Evolutionary conservation across 2,113 vertebrate genomes (phyloP).

Genomic region (Trochalopteron elliotii): DNA sequence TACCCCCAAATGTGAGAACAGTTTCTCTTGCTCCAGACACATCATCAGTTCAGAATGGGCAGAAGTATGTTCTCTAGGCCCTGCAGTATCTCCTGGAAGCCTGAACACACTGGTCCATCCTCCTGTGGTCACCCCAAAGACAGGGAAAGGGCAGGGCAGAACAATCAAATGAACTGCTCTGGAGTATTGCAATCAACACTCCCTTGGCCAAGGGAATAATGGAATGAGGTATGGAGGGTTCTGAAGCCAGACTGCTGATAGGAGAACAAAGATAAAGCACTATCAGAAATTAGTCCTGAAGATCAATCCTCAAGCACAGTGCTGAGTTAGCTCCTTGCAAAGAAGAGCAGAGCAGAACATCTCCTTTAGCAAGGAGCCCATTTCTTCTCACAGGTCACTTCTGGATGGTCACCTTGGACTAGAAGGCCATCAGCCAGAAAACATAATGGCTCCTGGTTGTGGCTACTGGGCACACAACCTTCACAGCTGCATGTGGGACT

Average conservation of each 20-base stretch:
- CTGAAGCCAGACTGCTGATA: not conserved
- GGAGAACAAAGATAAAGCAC: not conserved
- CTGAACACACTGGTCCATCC: not conserved
- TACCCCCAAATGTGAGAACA: not conserved
- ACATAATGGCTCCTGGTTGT: rapidly evolving
- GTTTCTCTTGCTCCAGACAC: not conserved
- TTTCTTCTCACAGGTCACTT: not conserved
- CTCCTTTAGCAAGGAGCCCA: not conserved
- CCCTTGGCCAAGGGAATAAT: not conserved
- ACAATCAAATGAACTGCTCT: not conserved
- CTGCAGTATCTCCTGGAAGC: not conserved
- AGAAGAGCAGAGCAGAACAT: not conserved
- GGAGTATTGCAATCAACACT: not conserved
- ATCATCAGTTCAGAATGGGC: not conserved
- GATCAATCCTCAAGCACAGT: not conserved
- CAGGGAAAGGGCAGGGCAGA: not conserved
- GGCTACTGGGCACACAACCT: not conserved
- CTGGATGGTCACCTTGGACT: not conserved
- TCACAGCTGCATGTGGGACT: rapidly evolving
- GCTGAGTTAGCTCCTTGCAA: not conserved
- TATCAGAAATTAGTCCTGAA: not conserved
- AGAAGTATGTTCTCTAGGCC: not conserved
- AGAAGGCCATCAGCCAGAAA: not conserved
- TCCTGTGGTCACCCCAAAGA: not conserved
- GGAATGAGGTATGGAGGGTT: not conserved